These are phyloP conservation scores for Leptobrachium leishanense DNA, from an alignment of 2,113 vertebrate genomes.

Conservation along the genomic window DNA sequence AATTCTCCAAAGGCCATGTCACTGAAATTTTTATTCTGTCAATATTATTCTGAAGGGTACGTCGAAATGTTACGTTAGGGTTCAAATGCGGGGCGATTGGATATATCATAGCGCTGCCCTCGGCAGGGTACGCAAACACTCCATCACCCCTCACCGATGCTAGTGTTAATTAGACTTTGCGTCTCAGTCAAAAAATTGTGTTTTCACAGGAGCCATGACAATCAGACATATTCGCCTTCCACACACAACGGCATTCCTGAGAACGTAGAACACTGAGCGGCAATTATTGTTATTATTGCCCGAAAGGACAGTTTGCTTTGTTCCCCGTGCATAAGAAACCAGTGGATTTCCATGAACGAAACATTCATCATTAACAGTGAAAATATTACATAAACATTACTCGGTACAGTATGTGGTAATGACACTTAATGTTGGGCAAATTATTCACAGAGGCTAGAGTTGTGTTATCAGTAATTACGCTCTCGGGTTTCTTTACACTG, in stretches of 20 bases:
- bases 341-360: not conserved
- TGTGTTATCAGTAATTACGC: not conserved
- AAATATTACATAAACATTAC: slow-evolving; percentile 19
- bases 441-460: not conserved
- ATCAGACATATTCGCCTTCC: not conserved
- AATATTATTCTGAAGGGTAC: slow-evolving; percentile 44
- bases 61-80: slow-evolving; percentile 37
- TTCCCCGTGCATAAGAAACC: not conserved
- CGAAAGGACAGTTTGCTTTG: no score
- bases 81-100: slow-evolving; percentile 47
- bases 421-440: not conserved
- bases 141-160: slow-evolving; percentile 2
- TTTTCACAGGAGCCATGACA: slow-evolving; percentile 11
- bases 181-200: not conserved
- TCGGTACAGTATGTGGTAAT: not conserved
- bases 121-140: slow-evolving; percentile 19
- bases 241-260: slow-evolving; percentile 5
- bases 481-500: not conserved
- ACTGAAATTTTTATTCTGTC: slow-evolving; percentile 50
- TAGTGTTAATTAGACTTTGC: slow-evolving; percentile 15
- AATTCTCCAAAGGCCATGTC: slow-evolving; percentile 52
- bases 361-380: slow-evolving; percentile 14
- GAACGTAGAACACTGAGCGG: slow-evolving; percentile 9
- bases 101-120: slow-evolving; percentile 3
- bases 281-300: no score